phyloP scores from a whole-genome alignment of 2,797 vertebrate species.

The Enteromius argenteus region DNA sequence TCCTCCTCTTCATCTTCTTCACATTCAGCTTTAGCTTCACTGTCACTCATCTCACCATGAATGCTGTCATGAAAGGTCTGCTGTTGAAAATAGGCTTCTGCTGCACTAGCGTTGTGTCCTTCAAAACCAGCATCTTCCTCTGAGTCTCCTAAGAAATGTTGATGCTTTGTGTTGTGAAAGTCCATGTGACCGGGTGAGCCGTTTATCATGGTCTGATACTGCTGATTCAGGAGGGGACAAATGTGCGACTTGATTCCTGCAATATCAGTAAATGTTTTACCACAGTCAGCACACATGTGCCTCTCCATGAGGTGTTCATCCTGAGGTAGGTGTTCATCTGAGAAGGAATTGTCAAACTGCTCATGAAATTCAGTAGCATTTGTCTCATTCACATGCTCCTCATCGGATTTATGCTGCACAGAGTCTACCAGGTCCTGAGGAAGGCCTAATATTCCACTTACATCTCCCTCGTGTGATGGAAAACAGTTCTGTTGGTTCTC shows the following conservation, averaged over 20 bases:
- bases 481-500: slow-evolving; percentile 73
- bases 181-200: slow-evolving; percentile 63
- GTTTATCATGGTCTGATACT: slow-evolving; percentile 61
- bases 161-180: slow-evolving; percentile 67
- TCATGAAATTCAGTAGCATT: slow-evolving; percentile 64
- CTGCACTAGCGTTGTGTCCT: slow-evolving; percentile 62
- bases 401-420: slow-evolving; percentile 55
- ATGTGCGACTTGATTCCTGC: slow-evolving; percentile 80
- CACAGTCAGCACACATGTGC: slow-evolving; percentile 85
- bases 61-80: slow-evolving; percentile 67
- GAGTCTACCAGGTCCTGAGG: slow-evolving; percentile 64
- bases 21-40: slow-evolving; percentile 54
- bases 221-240: slow-evolving; percentile 76
- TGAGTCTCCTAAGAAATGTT: slow-evolving; percentile 61
- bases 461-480: slow-evolving; percentile 63
- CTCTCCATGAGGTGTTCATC: slow-evolving; percentile 74
- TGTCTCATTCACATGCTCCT: slow-evolving; percentile 54
- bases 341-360: slow-evolving; percentile 71
- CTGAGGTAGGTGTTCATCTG: slow-evolving; percentile 77
- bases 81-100: slow-evolving; percentile 68
- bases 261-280: slow-evolving; percentile 80
- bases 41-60: slow-evolving; percentile 52
- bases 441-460: slow-evolving; percentile 55
- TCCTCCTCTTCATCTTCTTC: slow-evolving; percentile 66
- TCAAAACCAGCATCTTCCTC: slow-evolving; percentile 63